phyloP scores from a whole-genome alignment of 2,888 invertebrate genomes.

The Cryptocheilus praepositus region DNA sequence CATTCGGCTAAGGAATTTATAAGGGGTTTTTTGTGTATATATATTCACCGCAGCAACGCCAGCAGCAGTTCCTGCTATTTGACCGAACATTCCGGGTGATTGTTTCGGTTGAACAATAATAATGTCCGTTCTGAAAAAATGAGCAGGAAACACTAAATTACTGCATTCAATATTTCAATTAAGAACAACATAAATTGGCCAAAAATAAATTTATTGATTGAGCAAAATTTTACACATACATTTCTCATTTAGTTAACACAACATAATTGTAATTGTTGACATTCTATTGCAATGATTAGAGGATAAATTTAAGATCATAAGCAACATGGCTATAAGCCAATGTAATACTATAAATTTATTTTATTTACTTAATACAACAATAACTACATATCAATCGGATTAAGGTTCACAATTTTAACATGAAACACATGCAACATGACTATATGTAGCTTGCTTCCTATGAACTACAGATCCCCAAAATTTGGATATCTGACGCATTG shows the following conservation, averaged over 20 bases:
- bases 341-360: neutral
- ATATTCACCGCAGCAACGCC: constrained; percentile 83
- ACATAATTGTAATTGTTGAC: neutral
- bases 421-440: neutral
- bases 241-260: no score
- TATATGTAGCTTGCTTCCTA: neutral
- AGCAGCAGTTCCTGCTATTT: constrained; percentile 86
- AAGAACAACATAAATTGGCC: neutral
- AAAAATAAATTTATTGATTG: constrained; percentile 1
- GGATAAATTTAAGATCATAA: no score
- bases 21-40: neutral
- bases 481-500: neutral
- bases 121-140: constrained; percentile 8
- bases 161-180: neutral
- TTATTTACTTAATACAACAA: neutral
- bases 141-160: neutral
- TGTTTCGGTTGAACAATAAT: constrained; percentile 9
- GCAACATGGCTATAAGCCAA: neutral
- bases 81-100: constrained; percentile 13
- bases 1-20: neutral
- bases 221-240: neutral
- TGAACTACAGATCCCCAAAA: no score
- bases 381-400: neutral
- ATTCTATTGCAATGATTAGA: neutral
- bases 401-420: no score